Percentiles rank a stretch among this genome's conserved stretches.
Conservation (phyloP, 2,888 invertebrate genomes). For the Orchestes rusci region DNA sequence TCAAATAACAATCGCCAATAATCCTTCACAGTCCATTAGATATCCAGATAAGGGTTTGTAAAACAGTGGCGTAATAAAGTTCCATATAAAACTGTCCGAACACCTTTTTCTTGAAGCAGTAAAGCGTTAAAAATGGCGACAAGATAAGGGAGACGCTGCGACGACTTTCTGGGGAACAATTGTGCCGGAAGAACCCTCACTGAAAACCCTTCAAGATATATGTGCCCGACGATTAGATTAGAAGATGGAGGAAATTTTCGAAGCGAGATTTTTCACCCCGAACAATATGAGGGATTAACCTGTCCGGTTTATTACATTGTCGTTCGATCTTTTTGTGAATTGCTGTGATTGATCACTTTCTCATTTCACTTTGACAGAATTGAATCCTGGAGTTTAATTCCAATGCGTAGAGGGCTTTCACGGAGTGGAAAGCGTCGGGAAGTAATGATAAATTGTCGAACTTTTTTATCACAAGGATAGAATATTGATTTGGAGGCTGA, state of each 20-base stretch:
- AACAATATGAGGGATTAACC: conserved; percentile 26
- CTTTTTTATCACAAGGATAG: no score
- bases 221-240: conserved; percentile 26
- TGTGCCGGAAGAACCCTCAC: conserved; percentile 21
- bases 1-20: no score
- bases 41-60: conserved; percentile 11
- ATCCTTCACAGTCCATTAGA: no score
- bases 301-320: conserved; percentile 25
- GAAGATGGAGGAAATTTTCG: conserved; percentile 23
- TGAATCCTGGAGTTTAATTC: conserved; percentile 14
- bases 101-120: conserved; percentile 21
- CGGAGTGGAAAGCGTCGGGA: no score
- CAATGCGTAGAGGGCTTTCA: no score
- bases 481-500: no score
- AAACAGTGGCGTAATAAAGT: conserved; percentile 16
- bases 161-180: conserved; percentile 24
- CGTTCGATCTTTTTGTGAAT: conserved; percentile 24
- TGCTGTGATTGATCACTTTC: conserved; percentile 22
- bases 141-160: conserved; percentile 21
- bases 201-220: conserved; percentile 24
- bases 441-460: no score
- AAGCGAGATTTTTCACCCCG: conserved; percentile 20
- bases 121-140: conserved; percentile 25
- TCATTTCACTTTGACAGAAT: conserved; percentile 21
- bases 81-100: conserved; percentile 12